Evolutionary conservation across 2,888 invertebrate genomes (phyloP).

Genomic region (Ornithoptera alexandrae): DNA sequence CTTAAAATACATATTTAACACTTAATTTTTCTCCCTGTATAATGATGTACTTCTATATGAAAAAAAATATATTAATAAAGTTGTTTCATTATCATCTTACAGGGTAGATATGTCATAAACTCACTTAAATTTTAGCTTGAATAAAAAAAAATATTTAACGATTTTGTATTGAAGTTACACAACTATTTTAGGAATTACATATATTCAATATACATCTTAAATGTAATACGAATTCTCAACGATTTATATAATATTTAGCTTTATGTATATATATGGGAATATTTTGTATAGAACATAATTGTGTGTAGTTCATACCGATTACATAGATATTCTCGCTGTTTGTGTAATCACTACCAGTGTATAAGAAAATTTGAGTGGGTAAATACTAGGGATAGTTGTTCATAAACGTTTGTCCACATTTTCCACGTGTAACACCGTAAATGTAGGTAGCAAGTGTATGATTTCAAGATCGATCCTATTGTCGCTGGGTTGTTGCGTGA

Average conservation of each 20-base stretch:
- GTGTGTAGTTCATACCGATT: conserved; percentile 1
- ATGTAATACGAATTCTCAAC: conserved; percentile 7
- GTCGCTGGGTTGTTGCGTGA: conserved; percentile 5
- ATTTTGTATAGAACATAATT: not conserved
- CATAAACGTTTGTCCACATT: conserved; percentile 43
- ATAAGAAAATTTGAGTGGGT: not conserved
- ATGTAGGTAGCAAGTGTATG: conserved; percentile 41
- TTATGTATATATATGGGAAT: not conserved
- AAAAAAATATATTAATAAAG: not conserved
- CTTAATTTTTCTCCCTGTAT: too few relatives aligned
- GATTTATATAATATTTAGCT: conserved; percentile 17
- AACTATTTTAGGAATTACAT: not conserved
- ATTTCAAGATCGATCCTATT: conserved; percentile 42
- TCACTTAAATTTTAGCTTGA: too few relatives aligned
- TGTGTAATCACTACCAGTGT: not conserved
- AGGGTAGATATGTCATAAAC: too few relatives aligned
- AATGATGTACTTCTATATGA: too few relatives aligned
- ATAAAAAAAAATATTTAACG: too few relatives aligned
- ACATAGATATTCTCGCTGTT: conserved; percentile 3
- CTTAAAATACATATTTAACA: too few relatives aligned
- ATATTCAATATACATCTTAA: conserved; percentile 11
- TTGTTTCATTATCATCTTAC: too few relatives aligned
- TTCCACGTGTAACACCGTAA: conserved; percentile 48
- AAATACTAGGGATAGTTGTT: conserved; percentile 35
- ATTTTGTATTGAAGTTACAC: too few relatives aligned